Conservation (phyloP, 2,113 vertebrate species). For the Pachycephala philippinensis region DNA sequence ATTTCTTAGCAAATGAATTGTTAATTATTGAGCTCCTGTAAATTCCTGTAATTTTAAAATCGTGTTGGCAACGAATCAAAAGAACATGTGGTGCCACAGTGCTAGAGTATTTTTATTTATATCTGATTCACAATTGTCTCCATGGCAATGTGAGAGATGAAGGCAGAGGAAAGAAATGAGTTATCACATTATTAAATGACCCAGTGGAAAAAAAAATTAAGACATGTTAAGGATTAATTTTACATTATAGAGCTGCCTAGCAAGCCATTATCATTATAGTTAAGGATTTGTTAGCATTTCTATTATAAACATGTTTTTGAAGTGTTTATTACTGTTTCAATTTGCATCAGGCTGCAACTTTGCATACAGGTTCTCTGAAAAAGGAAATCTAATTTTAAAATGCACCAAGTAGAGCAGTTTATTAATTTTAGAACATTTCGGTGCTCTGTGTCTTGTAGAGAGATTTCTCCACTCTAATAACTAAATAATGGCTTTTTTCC, state of each 20-base stretch:
- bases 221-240: conserved; percentile 57
- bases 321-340: neutral
- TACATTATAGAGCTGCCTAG: conserved; percentile 23
- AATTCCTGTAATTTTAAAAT: conserved; percentile 48
- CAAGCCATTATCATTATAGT: neutral
- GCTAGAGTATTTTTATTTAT: conserved; percentile 79
- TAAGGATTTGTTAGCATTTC: conserved; percentile 42
- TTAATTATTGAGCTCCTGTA: conserved; percentile 34
- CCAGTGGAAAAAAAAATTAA: conserved; percentile 44
- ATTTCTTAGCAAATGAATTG: neutral
- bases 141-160: conserved; percentile 70
- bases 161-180: conserved; percentile 60
- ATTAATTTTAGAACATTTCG: conserved; percentile 36
- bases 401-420: neutral
- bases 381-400: conserved; percentile 17
- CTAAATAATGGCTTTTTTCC: neutral
- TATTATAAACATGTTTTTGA: conserved; percentile 1
- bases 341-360: conserved; percentile 17
- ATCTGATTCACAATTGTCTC: conserved; percentile 74
- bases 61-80: conserved; percentile 39
- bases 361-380: neutral
- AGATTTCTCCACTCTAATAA: neutral
- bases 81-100: conserved; percentile 70
- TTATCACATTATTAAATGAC: conserved; percentile 66
- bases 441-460: neutral